Base-by-base conservation (phyloP, 2,113 vertebrate genomes). In the Ascaphus truei region DNA sequence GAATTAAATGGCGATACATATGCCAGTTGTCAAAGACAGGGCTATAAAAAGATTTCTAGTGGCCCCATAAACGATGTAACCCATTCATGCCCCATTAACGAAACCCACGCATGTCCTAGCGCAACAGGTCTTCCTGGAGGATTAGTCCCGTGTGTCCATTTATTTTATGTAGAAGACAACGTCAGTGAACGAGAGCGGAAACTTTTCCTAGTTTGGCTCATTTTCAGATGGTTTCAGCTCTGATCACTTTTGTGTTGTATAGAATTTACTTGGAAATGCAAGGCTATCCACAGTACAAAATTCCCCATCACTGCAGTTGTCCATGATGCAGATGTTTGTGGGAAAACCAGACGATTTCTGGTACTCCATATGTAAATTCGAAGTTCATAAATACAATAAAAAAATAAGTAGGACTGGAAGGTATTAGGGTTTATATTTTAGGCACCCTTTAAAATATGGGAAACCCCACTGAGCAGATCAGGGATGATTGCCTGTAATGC, bases 361-460 rank as follows among this genome's bases (percentile, higher is more conserved):
- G 25, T 41, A 26, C 47, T 61, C 45, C 55, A 33, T 50, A 66
- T 71, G 36, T 27, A 37, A 41, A 33, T 61, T 36, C 18, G 39
- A 31, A 41, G 45, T 61, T 71, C 45, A 71, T 71, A 71, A 71
- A 71, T 71, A 71, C 25, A 51, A 52, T 71, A 71, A 71, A 71
- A n/a, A 68, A 68, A 55, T n/a, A 55, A 52, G 58, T 15, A 59
- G 33, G 23, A 51, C 25, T 45, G 51, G 43, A 51, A 60, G 23
- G 25, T 23, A 68, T n/a, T n/a, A n/a, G n/a, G n/a, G n/a, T n/a
- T n/a, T n/a, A n/a, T n/a, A n/a, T 29, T 22, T 71, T 34, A 48
- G 33, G 41, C 27, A 29, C 51, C 39, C 18, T 50, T 48, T 71
- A 7, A 61, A 41, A 71, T 31, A 61, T 41, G 67, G 33, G 58